Evolutionary conservation across 2,888 invertebrate genomes (phyloP).

Genomic region (Luffia ferchaultella): DNA sequence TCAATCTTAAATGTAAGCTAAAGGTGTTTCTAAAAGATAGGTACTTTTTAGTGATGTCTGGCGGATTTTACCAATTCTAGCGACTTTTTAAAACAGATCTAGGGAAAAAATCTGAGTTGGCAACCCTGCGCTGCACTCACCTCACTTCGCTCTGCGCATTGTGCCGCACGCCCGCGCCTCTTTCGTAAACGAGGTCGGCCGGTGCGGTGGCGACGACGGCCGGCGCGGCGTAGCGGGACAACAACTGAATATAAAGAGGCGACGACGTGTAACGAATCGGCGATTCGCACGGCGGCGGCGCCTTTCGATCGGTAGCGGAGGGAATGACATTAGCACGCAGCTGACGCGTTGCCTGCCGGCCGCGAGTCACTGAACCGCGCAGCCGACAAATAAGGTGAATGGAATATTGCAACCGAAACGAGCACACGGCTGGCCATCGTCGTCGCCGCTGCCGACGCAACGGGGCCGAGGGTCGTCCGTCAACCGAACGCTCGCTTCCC

Average conservation of each 20-base stretch:
- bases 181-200: slow-evolving; percentile 52
- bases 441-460: background rate
- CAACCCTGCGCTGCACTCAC: too few species aligned
- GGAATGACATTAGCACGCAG: slow-evolving; percentile 53
- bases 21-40: too few species aligned
- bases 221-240: slow-evolving; percentile 35
- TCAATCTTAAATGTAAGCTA: too few species aligned
- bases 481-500: too few species aligned
- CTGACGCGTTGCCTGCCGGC: slow-evolving; percentile 46
- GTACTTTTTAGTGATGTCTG: too few species aligned
- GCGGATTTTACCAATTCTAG: too few species aligned
- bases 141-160: slow-evolving; percentile 61
- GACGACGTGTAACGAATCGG: slow-evolving; percentile 15
- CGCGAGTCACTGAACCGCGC: slow-evolving; percentile 38
- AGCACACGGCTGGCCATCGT: background rate
- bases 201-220: slow-evolving; percentile 23
- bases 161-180: slow-evolving; percentile 37
- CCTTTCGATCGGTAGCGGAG: slow-evolving; percentile 24
- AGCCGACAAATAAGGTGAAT: slow-evolving; percentile 58
- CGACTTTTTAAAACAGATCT: too few species aligned
- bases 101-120: too few species aligned
- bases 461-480: too few species aligned
- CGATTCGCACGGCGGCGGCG: slow-evolving; percentile 25
- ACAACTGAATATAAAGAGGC: slow-evolving; percentile 51
- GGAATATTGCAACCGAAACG: slow-evolving; percentile 54